phyloP scores from a whole-genome alignment of 1,140 invertebrate species.

The Apocrypta bakeri region DNA sequence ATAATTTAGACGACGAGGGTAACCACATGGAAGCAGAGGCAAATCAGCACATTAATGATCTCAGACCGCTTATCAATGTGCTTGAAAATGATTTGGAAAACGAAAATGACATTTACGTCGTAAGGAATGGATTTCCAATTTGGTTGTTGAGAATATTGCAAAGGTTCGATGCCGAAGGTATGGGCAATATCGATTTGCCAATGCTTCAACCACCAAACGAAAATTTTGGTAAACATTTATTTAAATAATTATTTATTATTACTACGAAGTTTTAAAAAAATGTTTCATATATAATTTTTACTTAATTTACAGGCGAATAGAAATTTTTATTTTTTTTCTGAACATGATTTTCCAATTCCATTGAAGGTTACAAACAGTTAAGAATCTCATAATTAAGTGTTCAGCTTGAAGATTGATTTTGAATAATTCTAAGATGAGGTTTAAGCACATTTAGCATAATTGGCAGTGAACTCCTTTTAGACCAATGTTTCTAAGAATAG shows the following conservation, averaged over 20 bases:
- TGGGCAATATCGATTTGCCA: conserved; percentile 50
- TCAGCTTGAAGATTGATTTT: neutral
- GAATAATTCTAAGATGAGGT: neutral
- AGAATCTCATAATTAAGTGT: conserved; percentile 5
- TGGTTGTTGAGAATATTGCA: conserved; percentile 65
- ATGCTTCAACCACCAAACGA: conserved; percentile 61
- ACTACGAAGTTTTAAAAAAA: neutral
- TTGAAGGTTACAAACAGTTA: neutral
- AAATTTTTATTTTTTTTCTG: neutral
- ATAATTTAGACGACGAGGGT: conserved; percentile 75
- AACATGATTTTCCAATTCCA: neutral
- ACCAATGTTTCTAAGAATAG: conserved; percentile 9
- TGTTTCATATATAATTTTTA: neutral
- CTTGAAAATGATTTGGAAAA: conserved; percentile 66
- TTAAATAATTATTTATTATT: neutral
- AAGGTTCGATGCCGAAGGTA: conserved; percentile 53
- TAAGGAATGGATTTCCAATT: conserved; percentile 64
- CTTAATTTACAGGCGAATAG: conserved; percentile 25
- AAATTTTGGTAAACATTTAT: conserved; percentile 60
- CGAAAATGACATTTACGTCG: conserved; percentile 67
- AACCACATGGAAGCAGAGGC: conserved; percentile 71
- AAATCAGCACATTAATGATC: conserved; percentile 56
- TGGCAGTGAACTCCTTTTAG: conserved; percentile 27
- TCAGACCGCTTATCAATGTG: conserved; percentile 61
- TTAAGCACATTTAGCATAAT: conserved; percentile 13